phyloP scores from a whole-genome alignment of 2,113 vertebrate genomes.

The Plectropomus leopardus region DNA sequence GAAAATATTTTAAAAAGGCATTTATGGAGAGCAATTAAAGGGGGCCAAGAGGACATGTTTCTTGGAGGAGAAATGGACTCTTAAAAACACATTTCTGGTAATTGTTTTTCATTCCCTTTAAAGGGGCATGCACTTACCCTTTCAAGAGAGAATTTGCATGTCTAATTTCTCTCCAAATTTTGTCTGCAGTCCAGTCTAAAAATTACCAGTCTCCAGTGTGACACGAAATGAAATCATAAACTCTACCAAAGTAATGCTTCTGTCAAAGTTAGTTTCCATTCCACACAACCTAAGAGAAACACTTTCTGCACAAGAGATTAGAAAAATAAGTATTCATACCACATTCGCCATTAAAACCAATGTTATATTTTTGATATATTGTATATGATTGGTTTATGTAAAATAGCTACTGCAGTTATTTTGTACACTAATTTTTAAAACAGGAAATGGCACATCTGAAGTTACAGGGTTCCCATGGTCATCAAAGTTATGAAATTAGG shows the following conservation, averaged over 20 bases:
- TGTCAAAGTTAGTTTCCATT: not conserved
- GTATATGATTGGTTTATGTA: not conserved
- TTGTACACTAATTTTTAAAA: no score
- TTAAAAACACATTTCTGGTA: constrained; percentile 9
- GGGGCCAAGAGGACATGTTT: not conserved
- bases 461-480: no score
- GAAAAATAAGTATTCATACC: not conserved
- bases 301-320: not conserved
- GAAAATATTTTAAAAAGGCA: constrained; percentile 13
- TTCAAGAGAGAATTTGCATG: constrained; percentile 31
- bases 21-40: not conserved
- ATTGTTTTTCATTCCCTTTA: constrained; percentile 11
- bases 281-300: not conserved
- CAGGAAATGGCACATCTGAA: no score
- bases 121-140: constrained; percentile 18
- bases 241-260: not conserved
- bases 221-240: constrained; percentile 3
- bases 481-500: no score
- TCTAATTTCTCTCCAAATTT: constrained; percentile 21
- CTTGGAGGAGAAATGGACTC: not conserved
- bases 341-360: not conserved
- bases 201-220: not conserved
- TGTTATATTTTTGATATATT: not conserved
- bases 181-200: not conserved
- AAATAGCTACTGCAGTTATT: not conserved